Percentiles rank a stretch among this genome's conserved stretches.
Evolutionary conservation across 2,113 vertebrate genomes (phyloP).

Genomic region (Drymodes brunneopygia): DNA sequence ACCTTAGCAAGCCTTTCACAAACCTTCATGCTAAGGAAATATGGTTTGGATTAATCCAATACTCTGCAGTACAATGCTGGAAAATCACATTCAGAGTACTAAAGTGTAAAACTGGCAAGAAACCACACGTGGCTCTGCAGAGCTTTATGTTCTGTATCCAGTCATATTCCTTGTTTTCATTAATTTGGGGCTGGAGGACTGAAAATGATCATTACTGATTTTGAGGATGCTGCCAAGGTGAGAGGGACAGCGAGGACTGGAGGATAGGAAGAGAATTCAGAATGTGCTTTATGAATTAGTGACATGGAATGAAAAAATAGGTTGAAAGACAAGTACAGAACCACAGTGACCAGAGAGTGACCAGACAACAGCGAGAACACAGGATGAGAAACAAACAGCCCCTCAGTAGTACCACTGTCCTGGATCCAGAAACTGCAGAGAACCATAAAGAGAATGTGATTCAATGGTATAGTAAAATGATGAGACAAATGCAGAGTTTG

Average conservation of each 20-base stretch:
- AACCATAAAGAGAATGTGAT: neutral
- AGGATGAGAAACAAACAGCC: neutral
- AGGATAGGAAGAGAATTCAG: neutral
- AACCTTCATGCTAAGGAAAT: neutral
- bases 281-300: neutral
- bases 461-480: neutral
- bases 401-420: neutral
- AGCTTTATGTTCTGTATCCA: neutral
- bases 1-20: constrained; percentile 4
- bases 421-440: neutral
- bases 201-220: neutral
- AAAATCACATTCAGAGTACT: neutral
- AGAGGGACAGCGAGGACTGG: neutral
- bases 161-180: neutral
- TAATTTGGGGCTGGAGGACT: neutral
- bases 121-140: neutral
- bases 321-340: neutral
- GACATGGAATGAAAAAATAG: neutral
- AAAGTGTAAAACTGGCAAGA: neutral
- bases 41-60: neutral
- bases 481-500: neutral
- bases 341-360: neutral
- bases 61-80: neutral
- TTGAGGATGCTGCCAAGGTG: neutral
- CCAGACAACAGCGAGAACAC: rapidly evolving